phyloP scores from a whole-genome alignment of 2,888 invertebrate species.

The Xestia sexstrigata region DNA sequence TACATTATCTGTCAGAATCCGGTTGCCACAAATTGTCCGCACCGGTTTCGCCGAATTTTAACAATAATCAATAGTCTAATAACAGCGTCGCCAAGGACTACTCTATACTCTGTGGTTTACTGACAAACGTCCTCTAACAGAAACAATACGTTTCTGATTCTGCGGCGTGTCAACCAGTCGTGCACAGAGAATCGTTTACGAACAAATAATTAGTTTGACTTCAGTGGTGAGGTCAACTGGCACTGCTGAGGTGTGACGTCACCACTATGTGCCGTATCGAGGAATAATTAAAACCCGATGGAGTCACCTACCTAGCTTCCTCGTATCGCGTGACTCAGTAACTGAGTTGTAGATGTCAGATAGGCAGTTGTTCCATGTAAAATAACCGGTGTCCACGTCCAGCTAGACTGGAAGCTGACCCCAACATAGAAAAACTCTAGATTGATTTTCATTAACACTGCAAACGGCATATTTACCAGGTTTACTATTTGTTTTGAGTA shows the following conservation, averaged over 20 bases:
- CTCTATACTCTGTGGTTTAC: neutral
- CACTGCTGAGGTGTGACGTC: slow-evolving; percentile 15
- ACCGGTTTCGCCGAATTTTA: neutral
- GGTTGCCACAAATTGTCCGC: neutral
- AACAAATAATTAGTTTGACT: slow-evolving; percentile 53
- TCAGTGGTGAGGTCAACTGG: neutral
- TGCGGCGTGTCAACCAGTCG: slow-evolving; percentile 31
- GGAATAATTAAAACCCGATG: neutral
- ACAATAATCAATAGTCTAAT: neutral
- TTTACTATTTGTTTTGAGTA: too few relatives aligned
- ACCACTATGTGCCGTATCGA: neutral
- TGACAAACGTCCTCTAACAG: slow-evolving; percentile 11
- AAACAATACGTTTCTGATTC: slow-evolving; percentile 46
- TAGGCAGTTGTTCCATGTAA: neutral
- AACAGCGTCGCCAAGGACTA: neutral
- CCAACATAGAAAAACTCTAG: neutral
- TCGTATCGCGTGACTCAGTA: neutral
- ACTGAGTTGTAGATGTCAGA: neutral
- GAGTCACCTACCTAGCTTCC: neutral
- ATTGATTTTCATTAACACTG: too few relatives aligned
- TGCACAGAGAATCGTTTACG: slow-evolving; percentile 36
- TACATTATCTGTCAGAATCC: neutral
- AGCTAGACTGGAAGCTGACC: neutral
- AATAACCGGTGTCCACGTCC: neutral
- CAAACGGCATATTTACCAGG: too few relatives aligned